These are phyloP conservation scores for Hafferia zeledoni DNA, from an alignment of 2,797 vertebrate species.

Conservation along the genomic window DNA sequence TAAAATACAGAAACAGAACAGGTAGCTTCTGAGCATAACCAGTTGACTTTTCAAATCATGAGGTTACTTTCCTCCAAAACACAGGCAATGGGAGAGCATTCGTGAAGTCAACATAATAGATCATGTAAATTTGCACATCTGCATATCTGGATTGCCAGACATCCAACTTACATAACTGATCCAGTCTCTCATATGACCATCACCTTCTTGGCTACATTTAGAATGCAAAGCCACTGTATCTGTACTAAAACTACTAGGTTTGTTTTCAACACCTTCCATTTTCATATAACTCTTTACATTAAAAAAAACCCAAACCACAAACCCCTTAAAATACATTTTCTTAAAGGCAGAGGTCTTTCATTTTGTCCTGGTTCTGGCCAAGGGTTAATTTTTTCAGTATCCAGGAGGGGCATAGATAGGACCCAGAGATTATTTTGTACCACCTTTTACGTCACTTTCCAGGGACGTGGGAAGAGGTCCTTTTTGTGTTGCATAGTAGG, in stretches of 20 bases:
- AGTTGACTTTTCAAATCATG: not conserved
- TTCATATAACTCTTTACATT: not conserved
- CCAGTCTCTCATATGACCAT: not conserved
- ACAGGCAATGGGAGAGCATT: not conserved
- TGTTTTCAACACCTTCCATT: not conserved
- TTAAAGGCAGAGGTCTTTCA: not conserved
- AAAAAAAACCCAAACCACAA: not conserved
- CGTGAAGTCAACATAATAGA: fast-evolving
- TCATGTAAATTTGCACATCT: fast-evolving
- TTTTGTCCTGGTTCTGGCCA: not conserved
- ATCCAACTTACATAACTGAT: fast-evolving
- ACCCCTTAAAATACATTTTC: not conserved
- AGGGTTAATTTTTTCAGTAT: not conserved
- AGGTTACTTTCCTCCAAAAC: not conserved
- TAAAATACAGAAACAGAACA: not conserved
- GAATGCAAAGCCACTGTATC: not conserved
- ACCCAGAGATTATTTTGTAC: not conserved
- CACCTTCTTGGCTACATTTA: not conserved
- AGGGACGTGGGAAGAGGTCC: not conserved
- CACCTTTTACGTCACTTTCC: not conserved
- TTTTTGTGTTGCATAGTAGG: fast-evolving
- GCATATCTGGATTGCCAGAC: not conserved
- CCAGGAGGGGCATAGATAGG: not conserved
- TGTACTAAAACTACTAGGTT: not conserved
- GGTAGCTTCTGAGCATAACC: not conserved